A percentile compares a stretch with the other conserved stretches of the same genome.
phyloP scores from a whole-genome alignment of 2,113 vertebrate species.

The Gymnorhina tibicen region DNA sequence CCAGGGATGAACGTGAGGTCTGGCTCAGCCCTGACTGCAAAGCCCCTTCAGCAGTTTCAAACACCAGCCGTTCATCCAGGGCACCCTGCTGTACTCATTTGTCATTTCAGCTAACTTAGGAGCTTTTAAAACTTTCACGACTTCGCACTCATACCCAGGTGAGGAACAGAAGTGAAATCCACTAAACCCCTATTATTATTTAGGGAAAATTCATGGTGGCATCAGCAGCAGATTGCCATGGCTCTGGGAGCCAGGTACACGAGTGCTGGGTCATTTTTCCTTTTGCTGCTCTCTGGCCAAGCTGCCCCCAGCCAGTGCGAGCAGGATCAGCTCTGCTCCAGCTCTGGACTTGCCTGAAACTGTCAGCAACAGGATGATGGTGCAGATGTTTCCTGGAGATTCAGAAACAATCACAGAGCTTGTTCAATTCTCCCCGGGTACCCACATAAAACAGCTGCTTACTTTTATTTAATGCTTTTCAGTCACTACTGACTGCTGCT shows the following conservation, averaged over 20 bases:
- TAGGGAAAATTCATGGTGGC: not conserved
- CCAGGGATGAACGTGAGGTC: not conserved
- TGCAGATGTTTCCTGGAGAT: not conserved
- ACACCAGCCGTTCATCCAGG: not conserved
- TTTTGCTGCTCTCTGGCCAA: not conserved
- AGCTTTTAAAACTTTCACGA: constrained; percentile 1
- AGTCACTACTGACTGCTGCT: not conserved
- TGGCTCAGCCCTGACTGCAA: not conserved
- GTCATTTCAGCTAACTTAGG: constrained; percentile 4
- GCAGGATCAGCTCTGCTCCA: not conserved
- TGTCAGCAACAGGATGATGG: not conserved
- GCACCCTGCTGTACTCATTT: not conserved
- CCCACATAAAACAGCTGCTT: not conserved
- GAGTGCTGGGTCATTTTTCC: not conserved
- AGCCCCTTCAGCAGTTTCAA: not conserved
- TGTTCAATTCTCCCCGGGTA: not conserved
- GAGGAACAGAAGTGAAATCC: constrained; percentile 4
- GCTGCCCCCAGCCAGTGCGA: not conserved
- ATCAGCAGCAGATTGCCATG: not conserved
- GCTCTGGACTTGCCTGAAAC: not conserved
- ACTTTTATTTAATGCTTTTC: not conserved
- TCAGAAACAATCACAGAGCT: not conserved
- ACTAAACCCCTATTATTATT: not conserved
- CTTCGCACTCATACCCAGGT: not conserved
- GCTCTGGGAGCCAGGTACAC: not conserved